Conservation (phyloP, 2,113 vertebrate genomes). For the Sylvilagus bachmani region DNA sequence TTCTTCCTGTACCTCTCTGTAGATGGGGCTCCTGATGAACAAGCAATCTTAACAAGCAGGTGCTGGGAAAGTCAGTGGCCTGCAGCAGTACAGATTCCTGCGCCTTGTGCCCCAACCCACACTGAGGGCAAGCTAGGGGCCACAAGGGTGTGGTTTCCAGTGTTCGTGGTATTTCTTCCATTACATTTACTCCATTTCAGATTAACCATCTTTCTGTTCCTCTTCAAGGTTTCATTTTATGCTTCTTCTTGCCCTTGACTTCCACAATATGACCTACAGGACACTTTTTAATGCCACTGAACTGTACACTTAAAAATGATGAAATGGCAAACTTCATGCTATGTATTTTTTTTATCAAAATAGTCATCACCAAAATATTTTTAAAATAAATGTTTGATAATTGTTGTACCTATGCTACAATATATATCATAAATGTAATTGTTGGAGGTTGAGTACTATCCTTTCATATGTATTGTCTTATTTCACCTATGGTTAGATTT, state of each 20-base stretch:
- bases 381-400: background rate
- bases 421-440: background rate
- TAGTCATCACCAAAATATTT: background rate
- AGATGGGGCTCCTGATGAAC: background rate
- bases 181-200: background rate
- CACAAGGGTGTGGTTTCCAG: background rate
- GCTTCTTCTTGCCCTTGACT: background rate
- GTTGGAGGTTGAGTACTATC: background rate
- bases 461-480: background rate
- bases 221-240: background rate
- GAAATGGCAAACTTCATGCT: background rate
- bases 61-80: background rate
- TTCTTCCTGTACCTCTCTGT: background rate
- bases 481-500: background rate
- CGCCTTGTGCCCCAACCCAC: background rate
- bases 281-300: background rate
- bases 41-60: background rate
- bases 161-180: background rate
- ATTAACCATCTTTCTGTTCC: background rate
- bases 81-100: rapidly evolving
- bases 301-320: background rate
- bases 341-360: background rate
- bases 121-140: background rate
- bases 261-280: background rate
- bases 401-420: background rate